Evolutionary conservation across 1,140 invertebrate species (phyloP), one percentile per base, ranked within the genome.

Genomic region (Drosophila arizonae): DNA sequence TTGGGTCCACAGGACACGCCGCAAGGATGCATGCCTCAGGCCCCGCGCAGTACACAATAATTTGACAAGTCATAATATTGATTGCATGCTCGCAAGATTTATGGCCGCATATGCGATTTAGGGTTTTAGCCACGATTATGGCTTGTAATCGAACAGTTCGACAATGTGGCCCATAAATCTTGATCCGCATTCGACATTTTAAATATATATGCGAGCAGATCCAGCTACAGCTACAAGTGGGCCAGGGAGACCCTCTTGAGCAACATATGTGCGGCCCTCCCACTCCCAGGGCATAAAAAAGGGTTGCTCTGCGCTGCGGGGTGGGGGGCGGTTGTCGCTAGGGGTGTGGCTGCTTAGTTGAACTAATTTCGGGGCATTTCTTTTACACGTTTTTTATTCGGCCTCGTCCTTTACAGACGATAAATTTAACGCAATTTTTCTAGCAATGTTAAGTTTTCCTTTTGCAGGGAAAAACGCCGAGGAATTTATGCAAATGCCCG

Each of bases 41-140:
- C 41, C 41, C 17, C 17, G 17, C 51, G 48, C 55, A 77, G 82
- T 87, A 79, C 65, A 87, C 87, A 81, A 87, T 87, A 87, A 87
- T 87, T 77, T 87, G 84, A 87, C 84, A 87, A 84, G 84, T 87
- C 84, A 87, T 88, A 87, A 87, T 87, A 87, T 87, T 87, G 84
- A 87, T 89, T 79, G 65, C 67, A 64, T 76, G 43, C 50, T 46
- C 64, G 66, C 50, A 88, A 76, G 84, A 87, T 87, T 87, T 87
- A 87, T 87, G 79, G 65, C 33, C 74, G 65, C 84, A 88, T 87
- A 72, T 87, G 84, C 58, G 71, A 56, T 73, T 56, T 74, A 21
- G 61, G 67, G 54, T 50, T 72, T 65, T 75, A 70, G 46, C 52
- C 60, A 69, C 79, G 84, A 87, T 87, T 87, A 87, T 88, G 84